Conservation (phyloP, 1,140 invertebrate species). For the Danaus plexippus region DNA sequence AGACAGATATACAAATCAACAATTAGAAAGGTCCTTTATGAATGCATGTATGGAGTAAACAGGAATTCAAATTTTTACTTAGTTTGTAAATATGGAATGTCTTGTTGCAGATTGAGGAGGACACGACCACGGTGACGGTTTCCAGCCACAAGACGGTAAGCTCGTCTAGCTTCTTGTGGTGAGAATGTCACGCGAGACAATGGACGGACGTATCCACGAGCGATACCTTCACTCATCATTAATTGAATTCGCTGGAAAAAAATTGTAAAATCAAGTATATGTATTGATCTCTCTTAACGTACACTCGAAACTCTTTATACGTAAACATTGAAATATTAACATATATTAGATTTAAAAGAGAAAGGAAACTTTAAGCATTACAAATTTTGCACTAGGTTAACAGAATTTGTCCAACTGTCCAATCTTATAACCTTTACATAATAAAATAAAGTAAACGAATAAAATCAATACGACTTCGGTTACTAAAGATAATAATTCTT, state of each 20-base stretch:
- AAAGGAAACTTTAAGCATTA: too few species aligned
- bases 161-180: slow-evolving; percentile 22
- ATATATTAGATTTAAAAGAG: too few species aligned
- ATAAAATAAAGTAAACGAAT: too few species aligned
- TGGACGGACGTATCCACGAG: slow-evolving; percentile 39
- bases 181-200: slow-evolving; percentile 33
- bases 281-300: too few species aligned
- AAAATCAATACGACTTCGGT: too few species aligned
- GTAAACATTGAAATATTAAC: too few species aligned
- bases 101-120: slow-evolving; percentile 22
- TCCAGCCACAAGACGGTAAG: slow-evolving; percentile 21
- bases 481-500: too few species aligned
- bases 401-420: too few species aligned
- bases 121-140: slow-evolving; percentile 31
- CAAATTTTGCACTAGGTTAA: too few species aligned
- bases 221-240: slow-evolving; percentile 36
- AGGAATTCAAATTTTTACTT: slow-evolving; percentile 16
- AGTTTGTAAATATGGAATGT: slow-evolving; percentile 9
- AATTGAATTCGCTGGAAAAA: slow-evolving; percentile 29
- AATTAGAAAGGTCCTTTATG: not conserved
- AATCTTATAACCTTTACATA: too few species aligned
- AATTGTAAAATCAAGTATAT: not conserved
- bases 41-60: not conserved
- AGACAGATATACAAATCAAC: slow-evolving; percentile 7
- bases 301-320: too few species aligned